phyloP scores from a whole-genome alignment of 1,140 invertebrate genomes.

The Drosophila watanabei region DNA sequence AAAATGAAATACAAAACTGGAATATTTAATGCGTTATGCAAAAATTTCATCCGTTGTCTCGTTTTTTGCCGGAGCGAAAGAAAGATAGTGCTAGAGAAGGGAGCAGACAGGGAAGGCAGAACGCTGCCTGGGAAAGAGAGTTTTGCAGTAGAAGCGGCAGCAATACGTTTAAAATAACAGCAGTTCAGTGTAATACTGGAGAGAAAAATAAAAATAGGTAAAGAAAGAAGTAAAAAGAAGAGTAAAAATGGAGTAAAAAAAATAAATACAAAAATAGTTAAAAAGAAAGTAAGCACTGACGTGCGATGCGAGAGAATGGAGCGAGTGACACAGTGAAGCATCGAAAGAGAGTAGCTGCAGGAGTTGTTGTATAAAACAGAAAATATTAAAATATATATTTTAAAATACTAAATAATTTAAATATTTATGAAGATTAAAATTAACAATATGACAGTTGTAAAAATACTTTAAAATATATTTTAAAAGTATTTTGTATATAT shows the following conservation, averaged over 20 bases:
- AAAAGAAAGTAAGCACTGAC: slow-evolving; percentile 26
- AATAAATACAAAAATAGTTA: neutral
- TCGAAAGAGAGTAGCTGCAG: neutral
- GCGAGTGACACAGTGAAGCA: slow-evolving; percentile 25
- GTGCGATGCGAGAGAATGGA: slow-evolving; percentile 14
- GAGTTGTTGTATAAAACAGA: neutral
- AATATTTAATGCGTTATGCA: slow-evolving; percentile 83
- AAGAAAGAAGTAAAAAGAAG: neutral
- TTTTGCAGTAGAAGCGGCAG: slow-evolving; percentile 36
- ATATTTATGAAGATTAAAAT: neutral
- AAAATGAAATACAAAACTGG: slow-evolving; percentile 73
- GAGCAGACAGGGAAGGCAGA: slow-evolving; percentile 4
- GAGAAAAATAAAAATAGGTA: slow-evolving; percentile 18
- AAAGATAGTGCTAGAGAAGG: slow-evolving; percentile 34
- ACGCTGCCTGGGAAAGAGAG: slow-evolving; percentile 18
- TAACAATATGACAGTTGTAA: neutral
- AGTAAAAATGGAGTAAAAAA: slow-evolving; percentile 2
- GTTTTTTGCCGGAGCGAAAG: slow-evolving; percentile 15
- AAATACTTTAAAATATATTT: neutral
- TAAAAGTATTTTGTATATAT: neutral
- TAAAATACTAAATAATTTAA: neutral
- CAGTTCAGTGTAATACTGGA: slow-evolving; percentile 56
- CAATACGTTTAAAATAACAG: slow-evolving; percentile 82
- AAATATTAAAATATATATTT: neutral
- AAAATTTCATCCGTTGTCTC: slow-evolving; percentile 69